Base-by-base conservation (phyloP, 2,888 invertebrate species). In the Pandemis heparana region DNA sequence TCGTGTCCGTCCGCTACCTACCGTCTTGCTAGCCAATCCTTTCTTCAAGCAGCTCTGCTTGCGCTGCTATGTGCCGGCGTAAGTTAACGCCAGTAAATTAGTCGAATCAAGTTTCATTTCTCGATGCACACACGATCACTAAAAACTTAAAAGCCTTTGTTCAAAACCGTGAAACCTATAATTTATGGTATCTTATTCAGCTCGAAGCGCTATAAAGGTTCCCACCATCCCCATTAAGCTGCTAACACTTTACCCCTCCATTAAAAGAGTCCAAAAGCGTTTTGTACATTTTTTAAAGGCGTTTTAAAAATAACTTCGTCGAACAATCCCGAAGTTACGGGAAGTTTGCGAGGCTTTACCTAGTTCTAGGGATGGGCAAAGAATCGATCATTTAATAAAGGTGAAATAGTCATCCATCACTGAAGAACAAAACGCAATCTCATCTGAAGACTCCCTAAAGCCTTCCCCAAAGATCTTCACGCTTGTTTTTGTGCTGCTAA, bases 231-330 rank as follows among this genome's bases (percentile, higher is more conserved):
- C 68, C 65, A 61, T 71, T 71, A 61, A 71, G 14, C 59, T 23
- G 56, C 56, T 23, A 59, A 60, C 60, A 71, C 39, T 61, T 51
- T 6, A 16, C 5, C 41, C 41, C 51, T 41, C 60, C 43, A 39
- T 46, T 72, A 68, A 71, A 64, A 46, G 59, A 72, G n/a, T 72
- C 56, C 38, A 10, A 48, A 59, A 56, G 14, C 62, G 56, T 56
- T 72, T 72, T 68, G 67, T 72, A 56, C n/a, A 46, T 72, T 62
- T 62, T 72, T 72, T 53, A 68, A 46, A 67, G 67, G 39, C 56
- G 46, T 46, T 72, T 65, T 72, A 56, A 68, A 72, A 68, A 72
- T 68, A 72, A 67, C 71, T 67, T 62, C 48, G 59, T 39, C 5
- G 18, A 71, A 71, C 60, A 71, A 71, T 63, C 43, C 43, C 10